Percentiles rank a stretch among this genome's conserved stretches.
phyloP scores from a whole-genome alignment of 2,888 invertebrate genomes.

The Caenorhabditis panamensis region DNA sequence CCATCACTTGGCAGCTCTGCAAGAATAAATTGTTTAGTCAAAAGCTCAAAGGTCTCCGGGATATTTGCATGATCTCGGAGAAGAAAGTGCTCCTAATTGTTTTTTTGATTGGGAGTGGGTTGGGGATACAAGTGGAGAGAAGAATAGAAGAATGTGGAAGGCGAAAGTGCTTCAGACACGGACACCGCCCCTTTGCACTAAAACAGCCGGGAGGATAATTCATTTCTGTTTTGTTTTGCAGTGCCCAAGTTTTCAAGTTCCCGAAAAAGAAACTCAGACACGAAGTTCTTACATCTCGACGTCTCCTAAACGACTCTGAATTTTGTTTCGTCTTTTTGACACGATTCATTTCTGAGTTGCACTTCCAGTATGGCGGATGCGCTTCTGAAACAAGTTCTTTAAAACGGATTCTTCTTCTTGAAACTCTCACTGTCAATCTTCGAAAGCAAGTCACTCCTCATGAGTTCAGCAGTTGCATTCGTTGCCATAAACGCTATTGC shows the following conservation, averaged over 20 bases:
- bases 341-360: conserved; percentile 34
- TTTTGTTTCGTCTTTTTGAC: conserved; percentile 23
- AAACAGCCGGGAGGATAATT: conserved; percentile 13
- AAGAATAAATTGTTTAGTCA: conserved; percentile 14
- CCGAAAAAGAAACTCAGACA: not conserved
- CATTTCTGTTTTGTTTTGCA: conserved; percentile 26
- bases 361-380: conserved; percentile 52
- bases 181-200: not conserved
- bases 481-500: conserved; percentile 73
- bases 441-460: conserved; percentile 64
- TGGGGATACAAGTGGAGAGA: conserved; percentile 9
- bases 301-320: conserved; percentile 37
- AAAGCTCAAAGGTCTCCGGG: conserved; percentile 3
- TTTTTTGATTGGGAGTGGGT: conserved; percentile 19
- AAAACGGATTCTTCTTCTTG: too few relatives aligned
- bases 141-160: not conserved
- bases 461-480: conserved; percentile 61
- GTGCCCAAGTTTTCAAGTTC: conserved; percentile 17
- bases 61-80: conserved; percentile 2
- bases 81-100: conserved; percentile 33
- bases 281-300: conserved; percentile 34
- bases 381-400: conserved; percentile 34
- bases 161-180: not conserved
- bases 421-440: conserved; percentile 66
- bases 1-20: conserved; percentile 71